Evolutionary conservation across 2,113 vertebrate species (phyloP).

Genomic region (Lasiurus borealis): DNA sequence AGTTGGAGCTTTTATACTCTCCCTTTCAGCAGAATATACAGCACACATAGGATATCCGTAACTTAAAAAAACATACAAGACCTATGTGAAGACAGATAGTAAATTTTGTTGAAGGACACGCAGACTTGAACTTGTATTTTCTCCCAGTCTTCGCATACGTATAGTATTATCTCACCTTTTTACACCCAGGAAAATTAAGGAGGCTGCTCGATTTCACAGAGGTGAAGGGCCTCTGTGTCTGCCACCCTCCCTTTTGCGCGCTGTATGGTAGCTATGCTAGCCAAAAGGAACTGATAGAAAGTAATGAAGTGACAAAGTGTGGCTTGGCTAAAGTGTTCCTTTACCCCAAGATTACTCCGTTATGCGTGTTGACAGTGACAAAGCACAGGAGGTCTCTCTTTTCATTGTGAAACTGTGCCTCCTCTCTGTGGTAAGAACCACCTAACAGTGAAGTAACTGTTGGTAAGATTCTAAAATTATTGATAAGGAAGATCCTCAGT

Average conservation of each 20-base stretch:
- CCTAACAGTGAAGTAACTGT: neutral
- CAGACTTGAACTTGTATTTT: neutral
- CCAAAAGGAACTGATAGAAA: neutral
- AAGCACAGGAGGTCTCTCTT: neutral
- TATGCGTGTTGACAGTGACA: neutral
- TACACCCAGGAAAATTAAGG: neutral
- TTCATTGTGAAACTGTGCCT: neutral
- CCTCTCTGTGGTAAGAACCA: neutral
- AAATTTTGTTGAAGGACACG: neutral
- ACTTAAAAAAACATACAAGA: neutral
- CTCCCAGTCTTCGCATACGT: neutral
- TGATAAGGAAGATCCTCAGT: neutral
- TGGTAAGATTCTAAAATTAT: neutral
- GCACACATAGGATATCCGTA: neutral
- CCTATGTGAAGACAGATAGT: neutral
- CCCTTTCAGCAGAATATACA: neutral
- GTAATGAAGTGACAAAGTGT: neutral
- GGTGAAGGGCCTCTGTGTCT: neutral
- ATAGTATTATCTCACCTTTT: neutral
- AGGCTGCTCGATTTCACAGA: neutral
- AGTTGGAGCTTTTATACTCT: neutral
- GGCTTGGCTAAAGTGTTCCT: neutral
- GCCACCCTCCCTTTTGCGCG: neutral
- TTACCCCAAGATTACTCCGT: neutral
- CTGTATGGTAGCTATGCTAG: too few species aligned